Evolutionary conservation across 2,113 vertebrate genomes (phyloP).

Genomic region (rabbit (Oryctolagus cuniculus)): DNA sequence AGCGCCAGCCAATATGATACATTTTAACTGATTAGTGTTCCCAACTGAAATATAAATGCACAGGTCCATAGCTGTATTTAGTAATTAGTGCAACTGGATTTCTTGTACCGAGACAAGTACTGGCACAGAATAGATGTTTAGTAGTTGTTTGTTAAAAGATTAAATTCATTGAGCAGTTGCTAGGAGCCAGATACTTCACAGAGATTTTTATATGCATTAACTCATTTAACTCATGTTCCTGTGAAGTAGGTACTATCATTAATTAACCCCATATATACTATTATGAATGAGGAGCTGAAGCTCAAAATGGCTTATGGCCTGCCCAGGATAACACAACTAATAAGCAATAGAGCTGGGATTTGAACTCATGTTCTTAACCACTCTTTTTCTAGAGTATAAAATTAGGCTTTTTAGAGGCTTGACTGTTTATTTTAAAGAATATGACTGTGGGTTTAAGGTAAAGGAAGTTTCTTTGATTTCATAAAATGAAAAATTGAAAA

Average conservation of each 20-base stretch:
- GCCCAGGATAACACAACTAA: not conserved
- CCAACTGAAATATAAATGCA: not conserved
- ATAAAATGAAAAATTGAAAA: not conserved
- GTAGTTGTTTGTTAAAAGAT: not conserved
- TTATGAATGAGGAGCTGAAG: not conserved
- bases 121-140: not conserved
- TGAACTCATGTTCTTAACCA: not conserved
- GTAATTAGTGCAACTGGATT: not conserved
- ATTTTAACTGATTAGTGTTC: slow-evolving; percentile 19
- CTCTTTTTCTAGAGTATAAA: not conserved
- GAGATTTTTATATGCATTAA: not conserved
- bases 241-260: not conserved
- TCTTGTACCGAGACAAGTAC: not conserved
- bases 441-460: not conserved
- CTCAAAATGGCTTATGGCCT: slow-evolving; percentile 8
- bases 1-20: not conserved
- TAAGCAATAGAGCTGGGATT: not conserved
- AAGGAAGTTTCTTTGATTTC: not conserved
- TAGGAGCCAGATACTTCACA: not conserved
- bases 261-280: not conserved
- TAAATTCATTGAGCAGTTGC: not conserved
- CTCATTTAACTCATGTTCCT: not conserved
- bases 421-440: not conserved
- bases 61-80: not conserved
- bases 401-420: not conserved